Evolutionary conservation across 2,888 invertebrate genomes (phyloP).

Genomic region (Scelioninae gen. 2): DNA sequence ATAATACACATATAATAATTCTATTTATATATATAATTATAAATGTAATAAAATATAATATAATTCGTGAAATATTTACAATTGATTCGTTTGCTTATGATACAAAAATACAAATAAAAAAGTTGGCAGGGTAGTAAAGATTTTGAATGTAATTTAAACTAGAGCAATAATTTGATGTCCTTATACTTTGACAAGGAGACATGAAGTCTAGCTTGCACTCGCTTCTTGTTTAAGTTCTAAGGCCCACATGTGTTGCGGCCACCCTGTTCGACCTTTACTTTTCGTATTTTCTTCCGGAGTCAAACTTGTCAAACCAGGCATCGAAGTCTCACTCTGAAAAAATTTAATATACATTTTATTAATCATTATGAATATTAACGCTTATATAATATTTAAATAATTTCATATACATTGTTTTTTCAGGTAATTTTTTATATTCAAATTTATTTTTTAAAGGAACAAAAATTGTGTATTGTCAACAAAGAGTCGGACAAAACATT

Average conservation of each 20-base stretch:
- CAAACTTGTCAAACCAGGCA: conserved; percentile 65
- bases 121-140: background rate
- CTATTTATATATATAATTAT: conserved; percentile 15
- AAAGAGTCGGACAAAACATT: no score
- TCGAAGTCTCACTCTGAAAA: conserved; percentile 71
- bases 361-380: no score
- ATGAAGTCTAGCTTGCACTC: conserved; percentile 61
- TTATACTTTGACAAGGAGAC: conserved; percentile 38
- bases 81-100: conserved; percentile 1
- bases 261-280: conserved; percentile 93
- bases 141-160: conserved; percentile 18
- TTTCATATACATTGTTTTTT: no score
- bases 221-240: conserved; percentile 85
- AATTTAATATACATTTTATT: no score
- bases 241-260: conserved; percentile 99
- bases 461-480: no score
- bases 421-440: no score
- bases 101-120: conserved; percentile 31
- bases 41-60: conserved; percentile 21
- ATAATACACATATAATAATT: conserved; percentile 39
- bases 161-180: conserved; percentile 13
- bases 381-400: no score
- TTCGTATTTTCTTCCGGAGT: conserved; percentile 73
- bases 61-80: conserved; percentile 49
- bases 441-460: no score